These are phyloP conservation scores for Pavo muticus DNA, from an alignment of 2,113 vertebrate genomes.

Conservation along the genomic window DNA sequence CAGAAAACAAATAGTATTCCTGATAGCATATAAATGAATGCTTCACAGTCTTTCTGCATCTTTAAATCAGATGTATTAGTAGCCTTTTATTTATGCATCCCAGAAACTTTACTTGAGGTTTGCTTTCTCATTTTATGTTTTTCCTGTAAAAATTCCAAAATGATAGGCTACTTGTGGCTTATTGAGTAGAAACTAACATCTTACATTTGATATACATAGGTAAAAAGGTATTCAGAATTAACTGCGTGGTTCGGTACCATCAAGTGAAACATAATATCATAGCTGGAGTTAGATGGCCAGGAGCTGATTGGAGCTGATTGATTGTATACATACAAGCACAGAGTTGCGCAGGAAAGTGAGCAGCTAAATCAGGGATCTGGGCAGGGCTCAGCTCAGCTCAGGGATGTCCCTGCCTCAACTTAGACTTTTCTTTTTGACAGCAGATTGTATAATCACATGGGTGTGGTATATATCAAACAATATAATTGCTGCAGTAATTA, in stretches of 20 bases:
- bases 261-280: neutral
- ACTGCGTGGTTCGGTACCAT: neutral
- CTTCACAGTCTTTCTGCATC: neutral
- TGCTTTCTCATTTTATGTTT: neutral
- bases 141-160: neutral
- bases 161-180: neutral
- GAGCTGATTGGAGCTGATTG: too few relatives aligned
- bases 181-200: neutral
- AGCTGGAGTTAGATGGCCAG: neutral
- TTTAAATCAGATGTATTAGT: neutral
- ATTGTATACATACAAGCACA: accelerated
- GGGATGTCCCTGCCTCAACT: neutral
- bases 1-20: neutral
- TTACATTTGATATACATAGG: neutral
- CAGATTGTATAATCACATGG: accelerated
- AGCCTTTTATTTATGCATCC: neutral
- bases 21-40: neutral
- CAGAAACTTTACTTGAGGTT: neutral
- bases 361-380: accelerated
- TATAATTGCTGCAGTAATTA: neutral
- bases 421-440: neutral
- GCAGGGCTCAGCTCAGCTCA: neutral
- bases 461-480: accelerated
- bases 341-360: neutral
- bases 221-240: neutral